Percentiles rank a stretch among this genome's conserved stretches.
Conservation (phyloP, 1,140 invertebrate species). For the Tetraneura akinire region DNA sequence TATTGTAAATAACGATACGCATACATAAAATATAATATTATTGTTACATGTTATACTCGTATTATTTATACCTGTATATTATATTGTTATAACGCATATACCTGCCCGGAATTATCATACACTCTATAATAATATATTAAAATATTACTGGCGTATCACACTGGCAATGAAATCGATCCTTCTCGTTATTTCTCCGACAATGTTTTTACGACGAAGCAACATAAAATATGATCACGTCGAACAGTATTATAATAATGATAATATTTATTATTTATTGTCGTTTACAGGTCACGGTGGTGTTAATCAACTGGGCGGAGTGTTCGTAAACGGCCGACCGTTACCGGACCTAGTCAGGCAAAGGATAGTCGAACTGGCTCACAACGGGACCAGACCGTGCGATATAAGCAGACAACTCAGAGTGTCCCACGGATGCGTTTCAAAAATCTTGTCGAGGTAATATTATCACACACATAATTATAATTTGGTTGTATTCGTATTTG, state of each 20-base stretch:
- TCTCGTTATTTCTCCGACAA: neutral
- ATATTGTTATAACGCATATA: neutral
- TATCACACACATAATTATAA: too few species aligned
- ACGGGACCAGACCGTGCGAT: slow-evolving; percentile 92
- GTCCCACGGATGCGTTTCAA: slow-evolving; percentile 90
- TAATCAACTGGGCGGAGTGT: slow-evolving; percentile 94
- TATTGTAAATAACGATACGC: neutral
- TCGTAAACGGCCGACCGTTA: slow-evolving; percentile 92
- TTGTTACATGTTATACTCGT: neutral
- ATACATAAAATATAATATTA: neutral
- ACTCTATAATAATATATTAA: too few species aligned
- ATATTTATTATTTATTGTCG: slow-evolving; percentile 51
- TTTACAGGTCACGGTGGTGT: slow-evolving; percentile 88
- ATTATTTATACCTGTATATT: neutral
- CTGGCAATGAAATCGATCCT: slow-evolving; percentile 38
- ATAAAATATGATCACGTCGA: neutral
- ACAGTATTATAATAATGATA: too few species aligned
- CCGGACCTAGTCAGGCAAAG: slow-evolving; percentile 91
- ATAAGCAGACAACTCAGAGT: slow-evolving; percentile 87
- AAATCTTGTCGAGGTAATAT: slow-evolving; percentile 86
- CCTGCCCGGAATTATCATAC: too few species aligned
- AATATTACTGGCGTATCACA: neutral
- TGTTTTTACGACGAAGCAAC: neutral
- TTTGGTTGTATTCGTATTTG: too few species aligned
- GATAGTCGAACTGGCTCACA: slow-evolving; percentile 94